phyloP scores from a whole-genome alignment of 2,113 vertebrate genomes.

The Gyps fulvus region DNA sequence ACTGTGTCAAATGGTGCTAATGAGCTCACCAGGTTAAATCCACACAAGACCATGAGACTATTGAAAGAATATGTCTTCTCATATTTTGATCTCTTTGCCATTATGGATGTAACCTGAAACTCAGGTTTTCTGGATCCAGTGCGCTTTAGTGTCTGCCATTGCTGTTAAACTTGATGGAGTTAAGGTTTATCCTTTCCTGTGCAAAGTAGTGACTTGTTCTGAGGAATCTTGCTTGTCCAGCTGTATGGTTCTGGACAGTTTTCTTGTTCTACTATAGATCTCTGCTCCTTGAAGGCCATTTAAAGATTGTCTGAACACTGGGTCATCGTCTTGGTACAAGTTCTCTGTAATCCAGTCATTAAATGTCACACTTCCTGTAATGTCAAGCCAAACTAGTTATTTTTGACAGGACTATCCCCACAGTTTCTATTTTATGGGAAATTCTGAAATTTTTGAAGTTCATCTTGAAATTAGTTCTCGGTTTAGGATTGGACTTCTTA shows the following conservation, averaged over 20 bases:
- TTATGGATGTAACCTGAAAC: background rate
- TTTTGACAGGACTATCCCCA: background rate
- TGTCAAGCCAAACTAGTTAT: background rate
- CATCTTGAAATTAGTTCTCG: background rate
- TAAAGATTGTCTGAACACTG: background rate
- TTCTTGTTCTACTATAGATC: background rate
- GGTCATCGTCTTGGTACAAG: background rate
- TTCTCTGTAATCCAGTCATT: background rate
- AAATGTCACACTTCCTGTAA: background rate
- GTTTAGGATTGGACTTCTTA: background rate
- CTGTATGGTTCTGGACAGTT: background rate
- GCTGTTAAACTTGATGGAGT: background rate
- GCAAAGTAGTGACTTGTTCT: background rate
- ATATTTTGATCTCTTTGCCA: background rate
- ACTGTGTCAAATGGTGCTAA: background rate
- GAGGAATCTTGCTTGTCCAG: background rate
- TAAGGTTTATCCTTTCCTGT: background rate
- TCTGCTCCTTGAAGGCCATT: background rate
- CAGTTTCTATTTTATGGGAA: background rate
- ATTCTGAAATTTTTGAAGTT: background rate
- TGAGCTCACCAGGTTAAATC: background rate
- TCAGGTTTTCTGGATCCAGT: background rate
- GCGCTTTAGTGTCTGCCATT: background rate
- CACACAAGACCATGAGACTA: background rate
- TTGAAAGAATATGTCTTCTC: background rate